Evolutionary conservation across 2,113 vertebrate species (phyloP), one percentile per base, ranked within the genome.

Genomic region (Petroica traversi): DNA sequence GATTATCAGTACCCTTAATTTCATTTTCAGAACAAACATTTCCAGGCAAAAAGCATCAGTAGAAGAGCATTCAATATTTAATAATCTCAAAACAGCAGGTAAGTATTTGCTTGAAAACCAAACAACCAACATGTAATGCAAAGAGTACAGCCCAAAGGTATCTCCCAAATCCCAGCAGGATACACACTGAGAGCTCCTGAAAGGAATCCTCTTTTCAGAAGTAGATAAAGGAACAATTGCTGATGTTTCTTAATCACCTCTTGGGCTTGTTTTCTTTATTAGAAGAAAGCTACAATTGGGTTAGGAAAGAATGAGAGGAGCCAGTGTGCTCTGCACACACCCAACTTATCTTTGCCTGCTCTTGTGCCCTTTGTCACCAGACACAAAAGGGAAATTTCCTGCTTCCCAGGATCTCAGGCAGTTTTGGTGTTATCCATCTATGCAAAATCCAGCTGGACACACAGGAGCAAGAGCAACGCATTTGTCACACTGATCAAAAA

Each of bases 381-480:
- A 55, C 5, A 59, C 3, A 12, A 43, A 22, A 69, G 15, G 6
- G 12, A 13, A 57, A 5, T 54, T n/a, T 48, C 33, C 12, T 24
- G 7, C 14, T 58, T n/a, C 33, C 19, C 5, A 48, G 26, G 19
- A 72, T 71, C 79, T 89, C 36, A 83, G 20, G 7, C 20, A 55
- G 16, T 43, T 55, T 18, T 74, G 7, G 38, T 25, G 23, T 68
- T 36, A 62, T 8, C 45, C 61, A 5, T 24, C 22, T n/a, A 4
- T 28, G 25, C 18, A 81, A 52, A 72, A 90, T n/a, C 38, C 41
- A 85, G 16, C 15, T 92, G 52, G 64, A 91, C 15, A 48, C 4
- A 36, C 0, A 20, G 1, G 6, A 34, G 45, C 45, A 9, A 59
- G 14, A 80, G 25, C 22, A 84, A 28, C 4, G 51, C 0, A 0